phyloP scores from a whole-genome alignment of 2,888 invertebrate genomes.

The Meandrusa payeni region DNA sequence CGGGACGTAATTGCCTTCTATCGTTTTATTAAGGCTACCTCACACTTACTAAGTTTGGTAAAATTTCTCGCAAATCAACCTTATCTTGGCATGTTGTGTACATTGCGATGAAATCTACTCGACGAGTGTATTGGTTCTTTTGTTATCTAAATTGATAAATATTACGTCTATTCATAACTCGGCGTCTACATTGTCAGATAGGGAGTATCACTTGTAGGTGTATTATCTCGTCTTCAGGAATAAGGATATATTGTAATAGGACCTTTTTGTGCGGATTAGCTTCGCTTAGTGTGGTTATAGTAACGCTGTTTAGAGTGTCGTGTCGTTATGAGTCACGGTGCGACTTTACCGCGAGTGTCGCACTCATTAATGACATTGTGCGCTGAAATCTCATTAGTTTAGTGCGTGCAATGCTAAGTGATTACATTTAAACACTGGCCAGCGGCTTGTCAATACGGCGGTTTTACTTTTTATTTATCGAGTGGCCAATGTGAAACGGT shows the following conservation, averaged over 20 bases:
- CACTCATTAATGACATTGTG: slow-evolving; percentile 68
- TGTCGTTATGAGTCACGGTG: slow-evolving; percentile 67
- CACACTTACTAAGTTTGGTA: slow-evolving; percentile 21
- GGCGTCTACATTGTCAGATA: slow-evolving; percentile 49
- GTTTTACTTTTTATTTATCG: slow-evolving; percentile 56
- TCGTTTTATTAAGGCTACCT: no score
- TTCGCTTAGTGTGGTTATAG: slow-evolving; percentile 26
- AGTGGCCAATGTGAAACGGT: slow-evolving; percentile 49
- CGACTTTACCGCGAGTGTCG: slow-evolving; percentile 55
- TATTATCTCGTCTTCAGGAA: slow-evolving; percentile 52
- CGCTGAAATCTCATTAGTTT: slow-evolving; percentile 75
- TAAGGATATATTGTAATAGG: slow-evolving; percentile 1
- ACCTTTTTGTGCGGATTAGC: no score
- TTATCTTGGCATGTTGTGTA: slow-evolving; percentile 52
- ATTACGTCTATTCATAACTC: slow-evolving; percentile 57
- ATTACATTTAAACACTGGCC: slow-evolving; percentile 69
- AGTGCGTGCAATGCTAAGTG: slow-evolving; percentile 74
- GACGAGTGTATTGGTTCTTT: slow-evolving; percentile 53
- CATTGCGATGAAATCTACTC: slow-evolving; percentile 58
- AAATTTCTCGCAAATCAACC: slow-evolving; percentile 32
- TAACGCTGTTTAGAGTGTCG: slow-evolving; percentile 56
- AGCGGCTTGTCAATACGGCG: slow-evolving; percentile 50
- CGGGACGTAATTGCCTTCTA: no score
- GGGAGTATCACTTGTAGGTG: slow-evolving; percentile 62
- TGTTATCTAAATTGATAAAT: slow-evolving; percentile 73